Evolutionary conservation across 1,140 invertebrate species (phyloP).

Genomic region (Chionoecetes opilio): DNA sequence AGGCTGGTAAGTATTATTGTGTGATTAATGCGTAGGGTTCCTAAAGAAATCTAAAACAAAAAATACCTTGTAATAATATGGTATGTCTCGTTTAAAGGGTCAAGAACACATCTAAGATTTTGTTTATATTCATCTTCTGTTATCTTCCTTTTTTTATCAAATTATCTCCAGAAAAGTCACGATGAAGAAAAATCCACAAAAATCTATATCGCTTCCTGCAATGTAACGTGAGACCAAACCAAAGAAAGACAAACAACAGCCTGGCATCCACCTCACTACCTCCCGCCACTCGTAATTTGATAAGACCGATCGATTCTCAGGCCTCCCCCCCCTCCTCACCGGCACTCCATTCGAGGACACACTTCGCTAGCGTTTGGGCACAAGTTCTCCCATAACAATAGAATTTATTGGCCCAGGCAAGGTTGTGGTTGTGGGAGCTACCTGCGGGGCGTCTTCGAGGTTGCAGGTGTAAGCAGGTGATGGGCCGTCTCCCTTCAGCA

Average conservation of each 20-base stretch:
- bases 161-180: too few relatives aligned
- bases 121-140: too few relatives aligned
- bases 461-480: not conserved
- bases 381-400: not conserved
- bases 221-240: not conserved
- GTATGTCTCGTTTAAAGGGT: too few relatives aligned
- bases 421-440: not conserved
- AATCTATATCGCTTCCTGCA: not conserved
- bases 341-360: not conserved
- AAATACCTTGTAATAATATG: too few relatives aligned
- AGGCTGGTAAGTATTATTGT: too few relatives aligned
- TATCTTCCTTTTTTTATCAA: too few relatives aligned
- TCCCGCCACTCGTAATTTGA: conserved; percentile 7
- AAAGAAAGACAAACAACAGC: not conserved
- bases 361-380: not conserved
- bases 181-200: not conserved
- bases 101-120: too few relatives aligned
- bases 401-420: not conserved
- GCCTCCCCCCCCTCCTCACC: not conserved
- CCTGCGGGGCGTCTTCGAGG: not conserved
- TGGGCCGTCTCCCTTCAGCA: not conserved
- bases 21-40: too few relatives aligned
- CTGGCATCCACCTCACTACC: not conserved
- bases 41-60: too few relatives aligned
- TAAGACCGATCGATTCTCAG: not conserved